Evolutionary conservation across 2,888 invertebrate genomes (phyloP), one percentile per base, ranked within the genome.

Genomic region (Sphaeridia pumilis): DNA sequence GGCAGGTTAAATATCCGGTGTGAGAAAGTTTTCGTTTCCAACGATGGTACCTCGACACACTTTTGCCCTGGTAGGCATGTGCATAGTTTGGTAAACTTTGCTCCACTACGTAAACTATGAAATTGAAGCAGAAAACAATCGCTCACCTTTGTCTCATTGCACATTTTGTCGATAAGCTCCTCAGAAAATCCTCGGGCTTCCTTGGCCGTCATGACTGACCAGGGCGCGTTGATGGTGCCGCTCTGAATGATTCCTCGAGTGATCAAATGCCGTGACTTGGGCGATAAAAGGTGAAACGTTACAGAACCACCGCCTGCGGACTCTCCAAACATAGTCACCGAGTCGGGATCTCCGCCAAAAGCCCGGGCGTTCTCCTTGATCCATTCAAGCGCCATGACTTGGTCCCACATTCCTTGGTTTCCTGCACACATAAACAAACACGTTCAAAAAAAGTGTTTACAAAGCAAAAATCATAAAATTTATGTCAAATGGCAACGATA

Each of bases 301-400:
- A 74, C 73, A 44, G 73, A 72, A 24, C 61, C 58, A n/a, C 60
- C 63, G n/a, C 62, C 50, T 22, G 49, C 54, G 12, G 31, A 36
- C 22, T 54, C 50, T 25, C 52, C 95, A 68, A 95, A 94, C 46
- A 97, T 74, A 1, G 94, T 93, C 61, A 95, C 85, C 64, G 87
- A 77, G 50, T 83, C 86, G 10, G 90, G 89, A 71, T 92, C 87
- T n/a, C 90, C 92, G 1, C 90, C 92, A 68, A 93, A 92, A n/a
- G 81, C 82, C 5, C 78, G 80, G 3, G 90, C 89, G 69, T 95
- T 93, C 60, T 89, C 85, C 70, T 60, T 58, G 24, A 63, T 79
- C 95, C 95, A 95, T 55, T 85, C 80, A 64, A 95, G 83, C 2
- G 94, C 94, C 67, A 93, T 69, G 12, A 87, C 84, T 74, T 95